Base-by-base conservation (phyloP, 2,888 invertebrate genomes). In the Craniophora ligustri region DNA sequence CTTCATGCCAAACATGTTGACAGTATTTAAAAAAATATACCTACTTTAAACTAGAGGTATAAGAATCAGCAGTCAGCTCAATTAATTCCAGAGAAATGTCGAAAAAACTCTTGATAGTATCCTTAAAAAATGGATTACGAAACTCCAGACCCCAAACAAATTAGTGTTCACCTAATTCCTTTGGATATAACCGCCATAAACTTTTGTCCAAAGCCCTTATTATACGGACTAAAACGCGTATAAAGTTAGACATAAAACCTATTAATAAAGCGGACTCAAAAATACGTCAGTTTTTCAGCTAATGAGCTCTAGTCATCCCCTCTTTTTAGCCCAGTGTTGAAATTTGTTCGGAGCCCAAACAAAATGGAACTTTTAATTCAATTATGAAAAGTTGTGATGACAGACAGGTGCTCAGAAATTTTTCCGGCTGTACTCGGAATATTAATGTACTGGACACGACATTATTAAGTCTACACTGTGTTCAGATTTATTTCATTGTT, bases 331-430 rank as follows among this genome's bases (percentile, higher is more conserved):
- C 23, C 10, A 6, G 14, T 39, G 34, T 30, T 40, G 35, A 34
- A 59, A 42, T 59, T 21, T 45, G 36, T 48, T 15, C n/a, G 1
- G 16, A 40, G 34, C 47, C 62, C 45, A 23, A 39, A 47, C 51
- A 54, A 21, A 66, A 54, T 31, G 11, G 39, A 57, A 70, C 55
- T 69, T 69, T 61, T 63, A 67, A 63, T 70, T 67, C 48, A 69
- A 70, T 66, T 66, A 53, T 48, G 34, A 53, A 51, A 69, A 69
- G 59, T 63, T 67, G 7, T 15, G 46, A 55, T 38, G 30, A 23
- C 16, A 32, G 56, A 44, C 42, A 46, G 65, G 57, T 61, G 26
- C 26, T 39, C 30, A 10, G 39, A 64, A 32, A 42, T 66, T 53
- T 35, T 35, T 34, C 35, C 42, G 32, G 41, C 41, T 31, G 28